Evolutionary conservation across 2,113 vertebrate species (phyloP).

Genomic region (Phainopepla nitens): DNA sequence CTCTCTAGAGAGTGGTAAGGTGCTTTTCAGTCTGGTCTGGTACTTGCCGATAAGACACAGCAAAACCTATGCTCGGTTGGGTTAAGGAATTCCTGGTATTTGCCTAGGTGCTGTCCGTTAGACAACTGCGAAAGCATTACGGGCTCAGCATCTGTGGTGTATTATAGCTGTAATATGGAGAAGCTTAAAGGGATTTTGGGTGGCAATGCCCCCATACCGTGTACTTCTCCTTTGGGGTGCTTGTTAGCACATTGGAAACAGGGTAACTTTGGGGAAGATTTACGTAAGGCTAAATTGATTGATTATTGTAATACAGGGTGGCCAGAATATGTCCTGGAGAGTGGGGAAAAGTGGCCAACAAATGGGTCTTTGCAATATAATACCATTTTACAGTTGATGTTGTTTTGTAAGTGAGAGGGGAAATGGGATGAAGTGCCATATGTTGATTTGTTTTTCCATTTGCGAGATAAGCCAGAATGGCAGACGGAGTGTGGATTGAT

Average conservation of each 20-base stretch:
- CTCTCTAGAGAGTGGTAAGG: too few species aligned
- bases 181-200: not conserved
- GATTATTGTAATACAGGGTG: not conserved
- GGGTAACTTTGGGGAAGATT: not conserved
- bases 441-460: not conserved
- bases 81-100: not conserved
- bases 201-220: not conserved
- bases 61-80: fast-evolving
- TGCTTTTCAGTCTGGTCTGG: too few species aligned
- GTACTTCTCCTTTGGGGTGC: not conserved
- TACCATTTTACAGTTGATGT: not conserved
- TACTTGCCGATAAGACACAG: too few species aligned
- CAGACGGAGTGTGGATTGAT: not conserved
- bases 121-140: fast-evolving
- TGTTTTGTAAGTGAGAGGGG: not conserved
- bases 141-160: too few species aligned
- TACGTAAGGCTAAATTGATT: not conserved
- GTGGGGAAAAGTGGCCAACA: fast-evolving
- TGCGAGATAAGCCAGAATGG: not conserved
- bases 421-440: fast-evolving
- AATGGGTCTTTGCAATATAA: not conserved
- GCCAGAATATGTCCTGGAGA: not conserved
- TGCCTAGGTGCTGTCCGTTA: fast-evolving
- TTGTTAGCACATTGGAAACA: not conserved
- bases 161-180: not conserved